phyloP scores from a whole-genome alignment of 35 echinoderm and acorn worm genomes.

The Strongylocentrotus purpuratus region DNA sequence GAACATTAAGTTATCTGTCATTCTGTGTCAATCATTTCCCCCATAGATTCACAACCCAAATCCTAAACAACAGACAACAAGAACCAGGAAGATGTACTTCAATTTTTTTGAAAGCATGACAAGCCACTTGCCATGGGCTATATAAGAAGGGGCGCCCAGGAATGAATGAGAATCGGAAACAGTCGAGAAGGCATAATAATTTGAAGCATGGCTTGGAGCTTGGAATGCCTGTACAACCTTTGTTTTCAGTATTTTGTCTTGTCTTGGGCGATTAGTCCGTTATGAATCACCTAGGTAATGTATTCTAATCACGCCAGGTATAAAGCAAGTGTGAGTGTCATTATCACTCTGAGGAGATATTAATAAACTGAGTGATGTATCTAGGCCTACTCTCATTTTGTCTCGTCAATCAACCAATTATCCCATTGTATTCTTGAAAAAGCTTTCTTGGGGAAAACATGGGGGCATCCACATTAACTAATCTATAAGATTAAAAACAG shows the following conservation, averaged over 20 bases:
- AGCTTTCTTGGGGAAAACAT: not conserved
- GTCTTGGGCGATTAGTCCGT: not conserved
- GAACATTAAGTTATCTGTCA: not conserved
- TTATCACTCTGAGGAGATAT: not conserved
- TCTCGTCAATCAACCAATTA: not conserved
- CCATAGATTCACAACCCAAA: not conserved
- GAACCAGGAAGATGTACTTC: not conserved
- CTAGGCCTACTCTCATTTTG: not conserved
- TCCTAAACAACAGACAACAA: not conserved
- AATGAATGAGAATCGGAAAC: not conserved
- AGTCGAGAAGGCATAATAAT: not conserved
- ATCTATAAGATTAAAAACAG: not conserved
- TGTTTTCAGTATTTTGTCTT: not conserved
- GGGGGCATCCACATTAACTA: not conserved
- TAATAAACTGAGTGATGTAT: not conserved
- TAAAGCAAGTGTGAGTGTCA: not conserved
- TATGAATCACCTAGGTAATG: slow-evolving; percentile 1
- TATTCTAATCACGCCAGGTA: not conserved
- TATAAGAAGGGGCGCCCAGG: not conserved
- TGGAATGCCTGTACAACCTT: not conserved
- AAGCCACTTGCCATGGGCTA: not conserved
- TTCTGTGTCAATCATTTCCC: not conserved
- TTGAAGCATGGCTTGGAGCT: slow-evolving; percentile 15
- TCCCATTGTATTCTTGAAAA: not conserved
- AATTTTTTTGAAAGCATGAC: not conserved